Evolutionary conservation across 2,113 vertebrate genomes (phyloP).

Genomic region (Pandion haliaetus): DNA sequence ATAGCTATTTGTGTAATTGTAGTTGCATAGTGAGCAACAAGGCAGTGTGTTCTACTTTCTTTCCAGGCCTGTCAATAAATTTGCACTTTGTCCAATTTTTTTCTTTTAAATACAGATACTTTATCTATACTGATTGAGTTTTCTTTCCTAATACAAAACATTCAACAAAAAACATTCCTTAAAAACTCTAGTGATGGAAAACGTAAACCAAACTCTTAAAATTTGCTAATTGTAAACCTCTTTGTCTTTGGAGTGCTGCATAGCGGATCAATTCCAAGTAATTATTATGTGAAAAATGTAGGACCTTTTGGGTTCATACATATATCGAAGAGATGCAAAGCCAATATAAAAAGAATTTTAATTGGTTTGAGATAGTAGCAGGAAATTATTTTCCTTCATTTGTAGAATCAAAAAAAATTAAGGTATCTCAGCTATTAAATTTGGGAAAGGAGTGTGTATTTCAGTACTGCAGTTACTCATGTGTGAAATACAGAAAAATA

Average conservation of each 20-base stretch:
- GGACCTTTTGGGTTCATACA: not conserved
- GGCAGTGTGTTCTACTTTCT: conserved; percentile 11
- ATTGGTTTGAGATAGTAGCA: conserved; percentile 52
- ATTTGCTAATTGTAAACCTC: conserved; percentile 31
- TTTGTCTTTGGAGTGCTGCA: conserved; percentile 18
- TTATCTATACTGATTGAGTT: conserved; percentile 17
- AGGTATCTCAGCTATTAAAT: conserved; percentile 34
- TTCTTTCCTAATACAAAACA: conserved; percentile 51
- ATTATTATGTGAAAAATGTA: conserved; percentile 26
- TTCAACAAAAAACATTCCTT: conserved; percentile 25
- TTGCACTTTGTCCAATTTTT: not conserved
- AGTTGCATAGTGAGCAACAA: not conserved
- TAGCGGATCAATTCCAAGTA: conserved; percentile 52
- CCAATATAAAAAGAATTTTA: conserved; percentile 37
- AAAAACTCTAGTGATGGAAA: conserved; percentile 38
- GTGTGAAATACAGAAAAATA: conserved; percentile 65
- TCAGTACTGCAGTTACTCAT: conserved; percentile 3
- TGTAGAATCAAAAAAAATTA: conserved; percentile 24
- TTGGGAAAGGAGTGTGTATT: conserved; percentile 19
- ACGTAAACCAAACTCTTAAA: conserved; percentile 36
- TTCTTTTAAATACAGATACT: conserved; percentile 9
- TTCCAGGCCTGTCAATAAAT: not conserved
- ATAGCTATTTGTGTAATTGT: not conserved
- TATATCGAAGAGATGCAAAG: not conserved
- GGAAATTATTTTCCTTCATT: conserved; percentile 56